Base-by-base conservation (phyloP, 2,888 invertebrate genomes). In the Hipparchia semele region DNA sequence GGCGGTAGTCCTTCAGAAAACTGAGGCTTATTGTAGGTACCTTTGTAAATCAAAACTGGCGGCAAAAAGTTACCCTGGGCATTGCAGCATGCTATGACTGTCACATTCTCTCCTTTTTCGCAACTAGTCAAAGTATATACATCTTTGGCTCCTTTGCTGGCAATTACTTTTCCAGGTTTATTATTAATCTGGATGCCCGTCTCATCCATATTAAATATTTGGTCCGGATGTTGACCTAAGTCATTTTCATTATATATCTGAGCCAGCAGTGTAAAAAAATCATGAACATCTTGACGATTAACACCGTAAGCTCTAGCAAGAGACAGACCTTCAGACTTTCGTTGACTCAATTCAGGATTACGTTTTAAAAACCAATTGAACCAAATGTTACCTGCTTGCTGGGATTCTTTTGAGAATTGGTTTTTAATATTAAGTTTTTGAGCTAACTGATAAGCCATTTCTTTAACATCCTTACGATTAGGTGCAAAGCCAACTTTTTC, bases 191-290 rank as follows among this genome's bases (percentile, higher is more conserved):
- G 85, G 6, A 86, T 73, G 4, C 85, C 86, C 45, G 80, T 84
- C 78, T 89, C 86, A 75, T 86, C 86, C 73, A 84, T 78, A 76
- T 88, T 90, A 61, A 79, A 90, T 49, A 89, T 83, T 71, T 77
- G 60, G 6, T 77, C 79, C 6, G 80, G 84, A 70, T 82, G 79
- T 72, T 79, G 75, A 69, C 79, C 10, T 64, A 83, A 76, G 75
- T 81, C 73, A 77, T 84, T 77, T 68, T 81, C 76, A 54, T 71
- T 71, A 46, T 80, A 75, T 45, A 80, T 75, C 39, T 68, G 74
- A 72, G 59, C 39, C 79, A 76, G 66, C 7, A 82, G 67, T 53
- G 78, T 62, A 76, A 79, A 82, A 70, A 80, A 79, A 5, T 77
- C 71, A 7, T 65, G 61, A 33, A 83, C 79, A 76, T 80, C 80